These are phyloP conservation scores for Paelopatides confundens DNA, from an alignment of 53 echinoderm and acorn worm genomes.

Conservation along the genomic window DNA sequence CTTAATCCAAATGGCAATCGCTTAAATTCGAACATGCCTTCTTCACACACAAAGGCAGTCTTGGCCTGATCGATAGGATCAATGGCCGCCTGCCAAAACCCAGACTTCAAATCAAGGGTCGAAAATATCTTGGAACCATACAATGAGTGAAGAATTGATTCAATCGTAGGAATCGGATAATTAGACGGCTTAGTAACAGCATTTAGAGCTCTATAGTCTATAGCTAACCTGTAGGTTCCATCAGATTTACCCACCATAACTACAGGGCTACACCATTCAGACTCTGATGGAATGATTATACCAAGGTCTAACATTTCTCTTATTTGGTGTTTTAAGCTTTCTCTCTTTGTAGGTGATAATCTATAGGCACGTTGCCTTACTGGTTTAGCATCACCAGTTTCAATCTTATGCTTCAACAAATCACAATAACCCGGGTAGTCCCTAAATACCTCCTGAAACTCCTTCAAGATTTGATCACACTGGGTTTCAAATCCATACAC, in stretches of 20 bases:
- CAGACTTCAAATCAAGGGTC: constrained; percentile 49
- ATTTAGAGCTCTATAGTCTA: constrained; percentile 70
- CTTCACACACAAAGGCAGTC: constrained; percentile 47
- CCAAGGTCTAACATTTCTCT: constrained; percentile 12
- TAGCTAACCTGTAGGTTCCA: no score
- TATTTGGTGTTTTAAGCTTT: no score
- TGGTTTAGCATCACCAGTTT: no score
- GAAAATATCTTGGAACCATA: constrained; percentile 42
- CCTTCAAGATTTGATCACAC: background rate
- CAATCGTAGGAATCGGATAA: no score
- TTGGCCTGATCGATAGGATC: constrained; percentile 12
- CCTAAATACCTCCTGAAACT: background rate
- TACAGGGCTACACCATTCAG: no score
- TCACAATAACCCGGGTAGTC: background rate
- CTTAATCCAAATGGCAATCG: no score
- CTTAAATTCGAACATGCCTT: constrained; percentile 34
- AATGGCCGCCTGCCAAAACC: constrained; percentile 45
- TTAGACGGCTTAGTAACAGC: constrained; percentile 61
- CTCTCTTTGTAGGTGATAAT: no score
- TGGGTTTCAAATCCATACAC: no score
- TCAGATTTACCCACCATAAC: constrained; percentile 18
- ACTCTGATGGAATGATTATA: no score
- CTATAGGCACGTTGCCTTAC: constrained; percentile 3
- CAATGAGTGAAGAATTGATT: background rate
- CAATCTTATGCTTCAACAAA: no score